Evolutionary conservation across 35 echinoderm and acorn worm genomes (phyloP), one percentile per base, ranked within the genome.

Genomic region (Diadema setosum): DNA sequence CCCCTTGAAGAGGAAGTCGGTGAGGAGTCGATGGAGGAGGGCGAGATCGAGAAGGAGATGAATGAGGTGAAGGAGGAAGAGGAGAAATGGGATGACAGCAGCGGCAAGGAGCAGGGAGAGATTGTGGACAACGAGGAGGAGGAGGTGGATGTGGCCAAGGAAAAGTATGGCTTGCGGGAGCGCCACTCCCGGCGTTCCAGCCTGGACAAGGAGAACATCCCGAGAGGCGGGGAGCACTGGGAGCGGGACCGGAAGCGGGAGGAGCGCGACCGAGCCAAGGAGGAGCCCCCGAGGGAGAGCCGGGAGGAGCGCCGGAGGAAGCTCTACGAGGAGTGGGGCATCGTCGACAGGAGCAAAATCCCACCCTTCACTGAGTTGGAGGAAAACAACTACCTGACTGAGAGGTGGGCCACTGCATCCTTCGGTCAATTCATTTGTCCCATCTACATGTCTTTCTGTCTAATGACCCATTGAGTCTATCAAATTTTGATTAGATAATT

Each of bases 361-460:
- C 95, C 95, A 25, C 33, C 41, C 5, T 97, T 93, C 85, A 88
- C 87, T 16, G 80, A 93, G 36, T 60, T 97, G 29, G 39, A 39
- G 6, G 95, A 95, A 80, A 99, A 99, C 43, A 81, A 67, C 46
- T 99, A 99, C 78, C 21, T 95, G 11, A 92, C 96, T 65, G 96
- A 99, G 76, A 99, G 96, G 96, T 94, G 41, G n/a, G n/a, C n/a
- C n/a, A n/a, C n/a, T n/a, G n/a, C n/a, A n/a, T n/a, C n/a, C n/a
- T n/a, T n/a, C n/a, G n/a, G n/a, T n/a, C n/a, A 93, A 88, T 63
- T 17, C 45, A 35, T 20, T 42, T 81, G 11, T 70, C 7, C 8
- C n/a, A 21, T 70, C 4, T 0, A 70, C 32, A 70, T 70, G 37
- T 87, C 32, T 40, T 0, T 30, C 29, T 16, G 59, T 24, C 7